Conservation (phyloP, 2,113 vertebrate genomes). For the Indri indri region DNA sequence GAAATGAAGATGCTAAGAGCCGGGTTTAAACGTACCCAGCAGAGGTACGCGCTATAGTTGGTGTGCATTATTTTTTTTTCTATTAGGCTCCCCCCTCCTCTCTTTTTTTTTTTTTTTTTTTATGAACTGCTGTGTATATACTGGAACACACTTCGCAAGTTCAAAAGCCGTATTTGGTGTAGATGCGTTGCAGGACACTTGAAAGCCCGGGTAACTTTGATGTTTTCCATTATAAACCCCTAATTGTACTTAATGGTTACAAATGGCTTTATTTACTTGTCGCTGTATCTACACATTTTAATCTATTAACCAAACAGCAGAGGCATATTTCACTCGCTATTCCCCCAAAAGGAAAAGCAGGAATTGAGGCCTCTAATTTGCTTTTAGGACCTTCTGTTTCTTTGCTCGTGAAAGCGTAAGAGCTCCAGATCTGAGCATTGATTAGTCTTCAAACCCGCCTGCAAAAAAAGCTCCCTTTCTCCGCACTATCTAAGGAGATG, state of each 20-base stretch:
- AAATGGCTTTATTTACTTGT: constrained; percentile 73
- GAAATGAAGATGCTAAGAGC: not conserved
- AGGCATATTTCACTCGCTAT: constrained; percentile 33
- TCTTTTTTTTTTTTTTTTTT: not conserved
- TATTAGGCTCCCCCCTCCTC: not conserved
- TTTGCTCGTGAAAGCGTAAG: not conserved
- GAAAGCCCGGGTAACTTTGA: constrained; percentile 67
- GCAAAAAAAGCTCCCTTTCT: not conserved
- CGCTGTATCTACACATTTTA: constrained; percentile 62
- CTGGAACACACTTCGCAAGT: not conserved
- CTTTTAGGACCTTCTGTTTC: constrained; percentile 45
- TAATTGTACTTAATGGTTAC: constrained; percentile 67
- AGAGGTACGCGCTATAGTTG: not conserved
- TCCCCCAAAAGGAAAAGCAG: constrained; percentile 43
- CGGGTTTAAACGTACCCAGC: not conserved
- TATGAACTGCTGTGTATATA: not conserved
- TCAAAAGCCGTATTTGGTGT: constrained; percentile 47
- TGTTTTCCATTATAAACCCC: constrained; percentile 62
- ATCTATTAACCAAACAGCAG: constrained; percentile 53
- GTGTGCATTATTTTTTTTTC: not conserved
- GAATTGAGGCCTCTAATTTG: constrained; percentile 51
- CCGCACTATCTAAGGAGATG: constrained; percentile 64
- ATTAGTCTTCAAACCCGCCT: constrained; percentile 49
- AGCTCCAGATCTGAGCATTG: constrained; percentile 9
- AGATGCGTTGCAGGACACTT: constrained; percentile 14